Evolutionary conservation across 2,888 invertebrate genomes (phyloP).

Genomic region (Trichogramma dendrolimi): DNA sequence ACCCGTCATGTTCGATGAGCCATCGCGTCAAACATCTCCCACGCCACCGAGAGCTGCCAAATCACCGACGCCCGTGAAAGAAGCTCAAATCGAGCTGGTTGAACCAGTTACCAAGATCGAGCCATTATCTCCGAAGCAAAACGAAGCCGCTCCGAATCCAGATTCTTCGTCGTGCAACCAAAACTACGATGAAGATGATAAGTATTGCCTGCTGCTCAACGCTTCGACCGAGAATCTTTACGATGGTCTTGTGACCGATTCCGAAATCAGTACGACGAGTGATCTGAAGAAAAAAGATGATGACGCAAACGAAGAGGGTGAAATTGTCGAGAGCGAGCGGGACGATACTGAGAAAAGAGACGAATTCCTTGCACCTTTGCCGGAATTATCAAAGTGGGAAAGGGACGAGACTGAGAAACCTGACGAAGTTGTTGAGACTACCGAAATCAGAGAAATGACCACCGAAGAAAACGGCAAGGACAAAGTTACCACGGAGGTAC

Average conservation of each 20-base stretch:
- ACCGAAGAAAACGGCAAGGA: constrained; percentile 40
- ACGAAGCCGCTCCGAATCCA: no score
- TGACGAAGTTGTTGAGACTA: constrained; percentile 54
- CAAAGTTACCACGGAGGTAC: constrained; percentile 77
- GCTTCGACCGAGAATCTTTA: constrained; percentile 8
- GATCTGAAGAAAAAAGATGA: background rate
- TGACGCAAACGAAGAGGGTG: constrained; percentile 41
- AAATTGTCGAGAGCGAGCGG: constrained; percentile 43
- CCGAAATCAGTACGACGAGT: constrained; percentile 16
- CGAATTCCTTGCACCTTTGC: constrained; percentile 69
- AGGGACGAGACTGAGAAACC: constrained; percentile 56
- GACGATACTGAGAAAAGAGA: constrained; percentile 45
- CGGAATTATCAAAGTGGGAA: constrained; percentile 87
- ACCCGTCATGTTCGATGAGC: no score
- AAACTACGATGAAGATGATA: background rate
- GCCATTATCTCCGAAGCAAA: no score
- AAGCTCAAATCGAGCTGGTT: background rate
- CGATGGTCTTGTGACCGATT: constrained; percentile 13
- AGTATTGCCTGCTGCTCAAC: background rate
- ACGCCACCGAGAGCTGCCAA: background rate
- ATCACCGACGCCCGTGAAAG: background rate
- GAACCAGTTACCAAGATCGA: background rate
- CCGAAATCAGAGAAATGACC: constrained; percentile 43
- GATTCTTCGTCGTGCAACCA: no score
- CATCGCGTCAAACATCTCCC: no score